Conservation (phyloP, 2,113 vertebrate species). For the Garra rufa region DNA sequence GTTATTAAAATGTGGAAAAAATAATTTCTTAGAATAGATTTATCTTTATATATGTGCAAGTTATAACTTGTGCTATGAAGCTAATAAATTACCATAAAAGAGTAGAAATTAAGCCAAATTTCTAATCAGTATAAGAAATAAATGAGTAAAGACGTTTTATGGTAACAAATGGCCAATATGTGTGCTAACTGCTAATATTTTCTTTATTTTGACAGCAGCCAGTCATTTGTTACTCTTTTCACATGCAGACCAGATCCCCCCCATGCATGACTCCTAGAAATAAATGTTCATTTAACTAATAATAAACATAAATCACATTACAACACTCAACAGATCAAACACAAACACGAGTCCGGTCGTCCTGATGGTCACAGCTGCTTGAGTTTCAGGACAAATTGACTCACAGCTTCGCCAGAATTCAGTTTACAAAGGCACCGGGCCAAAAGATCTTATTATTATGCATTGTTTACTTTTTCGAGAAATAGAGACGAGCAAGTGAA, state of each 20-base stretch:
- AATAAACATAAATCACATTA: not conserved
- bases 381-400: not conserved
- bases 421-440: conserved; percentile 31
- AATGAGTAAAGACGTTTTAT: too few species aligned
- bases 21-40: too few species aligned
- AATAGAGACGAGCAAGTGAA: not conserved
- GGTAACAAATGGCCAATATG: too few species aligned
- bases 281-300: conserved; percentile 9
- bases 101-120: too few species aligned
- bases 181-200: not conserved
- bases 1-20: too few species aligned
- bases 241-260: not conserved
- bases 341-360: not conserved
- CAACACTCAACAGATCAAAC: not conserved
- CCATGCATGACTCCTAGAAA: not conserved
- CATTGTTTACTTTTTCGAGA: conserved; percentile 10
- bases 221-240: not conserved
- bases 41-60: too few species aligned
- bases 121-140: too few species aligned
- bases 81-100: too few species aligned
- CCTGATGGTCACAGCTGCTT: conserved; percentile 29
- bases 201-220: not conserved
- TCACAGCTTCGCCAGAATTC: conserved; percentile 3
- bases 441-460: conserved; percentile 27
- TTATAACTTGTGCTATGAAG: too few species aligned